Base-by-base conservation (phyloP, 2,888 invertebrate genomes). In the Amblyteles armatorius region DNA sequence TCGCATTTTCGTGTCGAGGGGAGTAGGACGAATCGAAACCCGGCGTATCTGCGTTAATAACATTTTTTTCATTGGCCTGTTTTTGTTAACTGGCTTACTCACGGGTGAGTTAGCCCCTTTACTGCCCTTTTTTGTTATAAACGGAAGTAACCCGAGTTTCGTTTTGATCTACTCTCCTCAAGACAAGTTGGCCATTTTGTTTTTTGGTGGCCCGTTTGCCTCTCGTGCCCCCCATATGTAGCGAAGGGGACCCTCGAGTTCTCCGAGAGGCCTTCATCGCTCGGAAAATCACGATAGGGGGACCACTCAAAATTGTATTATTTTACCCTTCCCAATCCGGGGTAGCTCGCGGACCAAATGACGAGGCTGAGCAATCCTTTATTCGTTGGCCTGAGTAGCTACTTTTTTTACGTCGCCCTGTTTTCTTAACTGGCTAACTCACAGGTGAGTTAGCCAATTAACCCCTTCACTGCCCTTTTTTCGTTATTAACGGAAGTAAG, bases 291-390 rank as follows among this genome's bases (percentile, higher is more conserved):
- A 72, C 33, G 63, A 13, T 29, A 6, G 26, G 33, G 40, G 77
- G 33, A 44, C 52, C 55, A 19, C n/a, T 72, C 67, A 68, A 67
- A 82, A 78, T 82, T 67, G 19, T 55, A 78, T 82, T 78, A 82
- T 72, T 50, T 78, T 50, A 71, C 65, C 67, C 48, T 78, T 77
- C 72, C 55, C 63, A 72, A 77, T 82, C 72, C 71, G 5, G 11
- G 5, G n/a, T 11, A 52, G 52, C 33, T 40, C 33, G 33, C 7
- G 48, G 57, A 26, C 22, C 29, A 19, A 16, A 63, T 19, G 57
- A 5, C 40, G 33, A 33, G 48, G 36, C 63, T 33, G 63, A 67
- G 2, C 1, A 36, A 36, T 6, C 36, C 36, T 36, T 36, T 2
- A 6, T 36, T 9, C 36, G 7, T 36, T 36, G 36, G 36, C 36